phyloP scores from a whole-genome alignment of 1,140 invertebrate genomes.

The Popillia japonica region DNA sequence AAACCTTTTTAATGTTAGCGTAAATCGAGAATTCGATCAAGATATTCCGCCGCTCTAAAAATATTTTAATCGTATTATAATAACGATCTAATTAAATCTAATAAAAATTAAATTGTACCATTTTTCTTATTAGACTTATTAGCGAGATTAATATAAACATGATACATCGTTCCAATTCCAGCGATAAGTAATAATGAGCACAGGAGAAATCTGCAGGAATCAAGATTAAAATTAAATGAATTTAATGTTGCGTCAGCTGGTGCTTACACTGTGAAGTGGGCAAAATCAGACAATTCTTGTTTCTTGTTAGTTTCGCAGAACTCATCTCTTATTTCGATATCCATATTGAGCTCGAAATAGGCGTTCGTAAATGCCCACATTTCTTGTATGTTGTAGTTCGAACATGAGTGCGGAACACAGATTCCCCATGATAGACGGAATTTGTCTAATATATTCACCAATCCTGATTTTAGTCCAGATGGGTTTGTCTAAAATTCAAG shows the following conservation, averaged over 20 bases:
- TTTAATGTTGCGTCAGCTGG: too few relatives aligned
- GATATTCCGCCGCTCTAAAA: slow-evolving; percentile 36
- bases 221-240: slow-evolving; percentile 25
- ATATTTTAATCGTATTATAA: too few relatives aligned
- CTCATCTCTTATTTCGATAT: slow-evolving; percentile 42
- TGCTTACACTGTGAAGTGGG: slow-evolving; percentile 36
- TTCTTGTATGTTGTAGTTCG: slow-evolving; percentile 44
- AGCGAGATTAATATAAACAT: not conserved
- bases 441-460: slow-evolving; percentile 31
- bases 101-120: too few relatives aligned
- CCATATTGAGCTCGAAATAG: slow-evolving; percentile 41
- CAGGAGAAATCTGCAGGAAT: not conserved
- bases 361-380: slow-evolving; percentile 46
- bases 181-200: not conserved
- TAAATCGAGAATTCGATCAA: slow-evolving; percentile 57
- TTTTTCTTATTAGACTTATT: not conserved
- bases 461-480: not conserved
- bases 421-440: slow-evolving; percentile 47
- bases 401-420: slow-evolving; percentile 49
- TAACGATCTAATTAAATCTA: too few relatives aligned
- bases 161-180: not conserved
- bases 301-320: slow-evolving; percentile 49
- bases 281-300: slow-evolving; percentile 35
- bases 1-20: slow-evolving; percentile 55
- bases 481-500: slow-evolving; percentile 21